Evolutionary conservation across 2,888 invertebrate genomes (phyloP), one percentile per base, ranked within the genome.

Genomic region (Pocota personata): DNA sequence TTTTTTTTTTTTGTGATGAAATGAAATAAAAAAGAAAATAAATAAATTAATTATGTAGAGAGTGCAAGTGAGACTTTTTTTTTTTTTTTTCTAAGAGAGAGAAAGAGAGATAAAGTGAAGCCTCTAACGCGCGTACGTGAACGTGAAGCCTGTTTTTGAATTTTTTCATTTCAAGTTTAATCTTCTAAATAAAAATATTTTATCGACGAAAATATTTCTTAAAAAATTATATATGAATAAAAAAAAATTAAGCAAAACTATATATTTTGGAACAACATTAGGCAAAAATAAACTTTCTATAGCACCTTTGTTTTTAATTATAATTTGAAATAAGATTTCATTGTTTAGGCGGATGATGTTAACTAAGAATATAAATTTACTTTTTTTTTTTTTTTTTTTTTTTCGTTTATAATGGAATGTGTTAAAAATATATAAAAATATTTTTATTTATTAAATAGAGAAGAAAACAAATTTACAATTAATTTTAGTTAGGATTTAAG

Each of bases 231-330:
- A 82, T 77, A 69, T 67, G 64, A 82, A 62, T 67, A 52, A 72
- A 77, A 78, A 77, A 78, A 76, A 82, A 83, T 46, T 82, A 73
- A 76, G 76, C 77, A 82, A 75, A 82, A 82, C 27, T 66, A 58
- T 78, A 40, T 75, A 76, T 86, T 71, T 80, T 66, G 77, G 86
- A 76, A 84, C 75, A 75, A 88, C 83, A 88, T 89, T 88, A 88
- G 89, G 86, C 83, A 87, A 88, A 89, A 89, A 89, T 89, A 89
- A 90, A 90, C 89, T 89, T 89, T 90, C 90, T 90, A 90, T 90
- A 90, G 90, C 90, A 90, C 90, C 91, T 91, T 90, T 89, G 89
- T 90, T 89, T 88, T 82, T 88, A 71, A 67, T 50, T 62, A 43
- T n/a, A n/a, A n/a, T 57, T 52, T 69, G n/a, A 76, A 77, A 62